Conservation (phyloP, 2,888 invertebrate species). For the Venustoraphidia nigricollis region DNA sequence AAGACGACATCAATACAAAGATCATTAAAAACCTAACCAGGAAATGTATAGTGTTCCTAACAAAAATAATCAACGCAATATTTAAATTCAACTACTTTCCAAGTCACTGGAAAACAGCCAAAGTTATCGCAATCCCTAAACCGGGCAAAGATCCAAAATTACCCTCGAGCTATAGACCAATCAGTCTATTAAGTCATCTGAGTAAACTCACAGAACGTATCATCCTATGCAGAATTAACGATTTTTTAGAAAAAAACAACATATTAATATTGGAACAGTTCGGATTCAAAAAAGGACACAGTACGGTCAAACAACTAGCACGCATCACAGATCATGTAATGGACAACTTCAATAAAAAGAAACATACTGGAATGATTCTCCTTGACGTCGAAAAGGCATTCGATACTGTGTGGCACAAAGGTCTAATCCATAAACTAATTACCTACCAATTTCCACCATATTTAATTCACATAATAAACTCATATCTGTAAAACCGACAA, state of each 20-base stretch:
- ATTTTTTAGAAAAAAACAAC: constrained; percentile 5
- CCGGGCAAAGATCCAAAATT: constrained; percentile 10
- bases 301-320: constrained; percentile 15
- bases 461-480: constrained; percentile 10
- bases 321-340: constrained; percentile 13
- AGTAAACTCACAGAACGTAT: constrained; percentile 14
- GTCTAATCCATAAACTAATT: constrained; percentile 12
- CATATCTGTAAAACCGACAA: constrained; percentile 12
- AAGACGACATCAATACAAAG: constrained; percentile 11
- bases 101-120: constrained; percentile 13
- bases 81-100: constrained; percentile 12
- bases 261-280: constrained; percentile 13
- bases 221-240: constrained; percentile 7
- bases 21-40: constrained; percentile 13
- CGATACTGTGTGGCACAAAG: constrained; percentile 17
- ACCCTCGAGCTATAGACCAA: constrained; percentile 13
- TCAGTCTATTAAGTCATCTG: constrained; percentile 11
- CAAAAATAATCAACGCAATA: constrained; percentile 11
- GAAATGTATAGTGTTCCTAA: constrained; percentile 11
- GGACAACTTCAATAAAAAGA: constrained; percentile 10
- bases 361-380: constrained; percentile 13
- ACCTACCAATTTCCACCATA: constrained; percentile 9
- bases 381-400: constrained; percentile 18
- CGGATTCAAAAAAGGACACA: constrained; percentile 16
- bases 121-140: constrained; percentile 11